Evolutionary conservation across 2,888 invertebrate genomes (phyloP).

Genomic region (Synergus gifuensis): DNA sequence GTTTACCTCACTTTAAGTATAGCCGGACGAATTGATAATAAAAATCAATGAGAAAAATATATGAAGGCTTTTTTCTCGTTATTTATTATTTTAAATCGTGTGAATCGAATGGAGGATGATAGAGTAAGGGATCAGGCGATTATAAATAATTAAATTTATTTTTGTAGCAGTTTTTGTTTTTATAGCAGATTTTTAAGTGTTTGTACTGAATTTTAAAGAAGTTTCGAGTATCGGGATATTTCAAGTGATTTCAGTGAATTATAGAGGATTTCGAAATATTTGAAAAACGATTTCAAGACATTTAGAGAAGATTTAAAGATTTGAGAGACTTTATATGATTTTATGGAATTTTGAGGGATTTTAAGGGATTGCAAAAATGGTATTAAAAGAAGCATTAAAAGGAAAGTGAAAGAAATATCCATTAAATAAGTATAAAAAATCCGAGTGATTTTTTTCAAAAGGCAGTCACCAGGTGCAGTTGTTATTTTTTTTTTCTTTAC

Average conservation of each 20-base stretch:
- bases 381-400: background rate
- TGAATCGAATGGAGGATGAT: background rate
- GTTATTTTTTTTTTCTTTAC: conserved; percentile 11
- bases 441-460: background rate
- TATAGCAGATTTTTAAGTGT: no score
- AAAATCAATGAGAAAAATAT: background rate
- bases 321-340: no score
- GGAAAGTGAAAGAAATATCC: background rate
- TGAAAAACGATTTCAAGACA: no score
- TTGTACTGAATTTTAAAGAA: no score
- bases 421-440: background rate
- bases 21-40: background rate
- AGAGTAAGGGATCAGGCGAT: background rate
- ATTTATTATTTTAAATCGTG: background rate
- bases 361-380: no score
- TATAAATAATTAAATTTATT: background rate
- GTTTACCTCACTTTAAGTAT: background rate
- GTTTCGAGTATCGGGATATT: no score
- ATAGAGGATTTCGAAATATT: no score
- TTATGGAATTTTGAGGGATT: background rate
- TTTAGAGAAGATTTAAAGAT: no score
- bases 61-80: background rate
- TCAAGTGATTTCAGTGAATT: no score
- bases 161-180: no score
- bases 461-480: background rate